These are phyloP conservation scores for Palaemon carinicauda DNA, from an alignment of 1,140 invertebrate species.

Conservation along the genomic window DNA sequence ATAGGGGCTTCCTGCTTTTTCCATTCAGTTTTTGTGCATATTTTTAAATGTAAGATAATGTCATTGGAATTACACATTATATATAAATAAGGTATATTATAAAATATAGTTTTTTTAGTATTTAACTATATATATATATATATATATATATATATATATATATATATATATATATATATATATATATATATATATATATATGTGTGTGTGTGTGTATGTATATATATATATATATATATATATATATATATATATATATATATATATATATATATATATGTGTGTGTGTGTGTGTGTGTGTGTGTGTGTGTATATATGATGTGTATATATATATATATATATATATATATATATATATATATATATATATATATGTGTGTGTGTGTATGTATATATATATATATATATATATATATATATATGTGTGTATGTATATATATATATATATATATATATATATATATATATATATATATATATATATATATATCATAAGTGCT, in stretches of 20 bases:
- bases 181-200: neutral
- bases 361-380: constrained; percentile 23
- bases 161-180: neutral
- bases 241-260: constrained; percentile 6
- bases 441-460: too few relatives aligned
- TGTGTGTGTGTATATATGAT: neutral
- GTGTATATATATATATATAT: constrained; percentile 10
- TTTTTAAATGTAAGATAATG: too few relatives aligned
- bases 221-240: constrained; percentile 12
- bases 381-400: constrained; percentile 1
- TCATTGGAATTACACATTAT: too few relatives aligned
- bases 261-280: constrained; percentile 9
- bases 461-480: too few relatives aligned
- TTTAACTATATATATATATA: too few relatives aligned
- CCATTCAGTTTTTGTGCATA: too few relatives aligned
- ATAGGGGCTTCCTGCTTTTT: too few relatives aligned
- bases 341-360: constrained; percentile 4
- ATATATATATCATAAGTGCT: too few relatives aligned
- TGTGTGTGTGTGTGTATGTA: neutral
- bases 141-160: constrained; percentile 17
- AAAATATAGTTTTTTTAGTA: too few relatives aligned
- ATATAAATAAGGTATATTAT: too few relatives aligned
- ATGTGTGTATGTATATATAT: too few relatives aligned
- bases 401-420: constrained; percentile 14
- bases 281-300: neutral